Evolutionary conservation across 2,113 vertebrate species (phyloP).

Genomic region (Centropus bengalensis): DNA sequence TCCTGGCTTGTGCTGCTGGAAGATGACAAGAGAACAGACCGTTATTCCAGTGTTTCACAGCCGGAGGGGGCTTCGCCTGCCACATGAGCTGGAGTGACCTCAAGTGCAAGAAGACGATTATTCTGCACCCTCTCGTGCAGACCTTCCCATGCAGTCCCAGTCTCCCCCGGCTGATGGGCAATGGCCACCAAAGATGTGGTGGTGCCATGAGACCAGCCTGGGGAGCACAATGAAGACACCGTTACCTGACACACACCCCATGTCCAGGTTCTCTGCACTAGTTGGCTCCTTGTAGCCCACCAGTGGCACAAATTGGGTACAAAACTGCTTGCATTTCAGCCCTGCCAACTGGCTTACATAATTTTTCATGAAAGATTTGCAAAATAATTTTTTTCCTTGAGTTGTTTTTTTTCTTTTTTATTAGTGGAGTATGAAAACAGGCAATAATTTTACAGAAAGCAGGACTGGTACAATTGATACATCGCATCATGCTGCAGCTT

Average conservation of each 20-base stretch:
- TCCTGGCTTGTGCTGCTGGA: neutral
- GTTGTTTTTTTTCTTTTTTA: constrained; percentile 68
- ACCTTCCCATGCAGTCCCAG: neutral
- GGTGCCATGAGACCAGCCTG: neutral
- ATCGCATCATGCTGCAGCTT: constrained; percentile 76
- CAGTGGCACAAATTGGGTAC: fast-evolving
- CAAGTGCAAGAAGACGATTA: neutral
- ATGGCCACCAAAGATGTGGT: too few relatives aligned
- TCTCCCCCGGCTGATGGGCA: neutral
- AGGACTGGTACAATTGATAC: constrained; percentile 69
- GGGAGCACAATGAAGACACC: fast-evolving
- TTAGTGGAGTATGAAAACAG: constrained; percentile 78
- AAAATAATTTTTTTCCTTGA: neutral
- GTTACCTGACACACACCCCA: fast-evolving
- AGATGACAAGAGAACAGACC: neutral
- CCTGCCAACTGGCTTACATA: fast-evolving
- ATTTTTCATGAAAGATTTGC: neutral
- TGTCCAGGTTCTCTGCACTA: neutral
- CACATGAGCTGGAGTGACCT: neutral
- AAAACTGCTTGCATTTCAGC: neutral
- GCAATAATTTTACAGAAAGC: constrained; percentile 79
- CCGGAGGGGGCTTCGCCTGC: neutral
- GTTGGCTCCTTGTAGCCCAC: neutral
- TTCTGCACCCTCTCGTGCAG: neutral
- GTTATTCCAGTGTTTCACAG: neutral